Base-by-base conservation (phyloP, 2,797 vertebrate genomes). In the Lindbergichthys nudifrons region DNA sequence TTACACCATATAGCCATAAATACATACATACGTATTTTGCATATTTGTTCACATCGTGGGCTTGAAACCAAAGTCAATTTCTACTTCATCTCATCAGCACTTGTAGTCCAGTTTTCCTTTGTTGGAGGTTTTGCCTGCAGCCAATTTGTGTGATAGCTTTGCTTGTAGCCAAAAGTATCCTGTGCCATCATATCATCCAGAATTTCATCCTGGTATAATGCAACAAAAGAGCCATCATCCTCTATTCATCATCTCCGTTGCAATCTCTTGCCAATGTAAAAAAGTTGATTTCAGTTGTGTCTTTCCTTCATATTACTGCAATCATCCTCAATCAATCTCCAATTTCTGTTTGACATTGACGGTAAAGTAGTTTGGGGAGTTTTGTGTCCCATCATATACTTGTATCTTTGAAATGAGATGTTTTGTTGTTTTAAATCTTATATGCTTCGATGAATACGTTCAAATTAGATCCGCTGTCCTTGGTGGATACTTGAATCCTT, bases 81-180 rank as follows among this genome's bases (percentile, higher is more conserved):
- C 21, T 18, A 4, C 12, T 42, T 64, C 10, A 47, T 45, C 75
- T 70, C 26, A 47, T n/a, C 45, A 26, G 69, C 10, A n/a, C 65
- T 36, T 61, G 21, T 15, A 61, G 18, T 70, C 26, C 26, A 41
- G 4, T 50, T 5, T 43, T 59, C 45, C 41, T 71, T 47, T 58
- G 14, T 57, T 18, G 7, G 3, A 61, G 10, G 36, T 15, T 70
- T 58, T 47, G 41, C 59, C 54, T 16, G 67, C 51, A 67, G 48
- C 16, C 41, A 42, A 36, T 53, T 43, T 67, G n/a, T 0, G 3
- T 60, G 19, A 64, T 41, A 51, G 3, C 54, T 57, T 65, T 8
- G 56, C 39, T 69, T 3, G 1, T 3, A 42, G 41, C 21, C 53
- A 68, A 72, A 63, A 36, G 41, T 10, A 13, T 65, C 14, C 45